These are phyloP conservation scores for Peromyscus nudipes DNA, from an alignment of 2,797 vertebrate genomes.

Conservation along the genomic window DNA sequence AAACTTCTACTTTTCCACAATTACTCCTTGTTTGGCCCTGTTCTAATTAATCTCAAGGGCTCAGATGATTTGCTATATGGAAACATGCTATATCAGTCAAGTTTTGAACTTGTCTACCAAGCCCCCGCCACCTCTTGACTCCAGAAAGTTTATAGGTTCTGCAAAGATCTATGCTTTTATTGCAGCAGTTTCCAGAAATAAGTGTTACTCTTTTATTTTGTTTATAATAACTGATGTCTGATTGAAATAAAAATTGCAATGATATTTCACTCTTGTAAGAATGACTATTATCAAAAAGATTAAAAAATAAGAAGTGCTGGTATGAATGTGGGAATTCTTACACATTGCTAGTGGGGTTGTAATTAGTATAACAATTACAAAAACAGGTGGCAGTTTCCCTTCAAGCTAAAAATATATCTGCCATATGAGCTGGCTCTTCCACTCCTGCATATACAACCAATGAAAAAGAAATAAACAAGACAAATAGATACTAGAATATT, in stretches of 20 bases:
- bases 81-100: not conserved
- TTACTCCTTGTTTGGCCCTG: not conserved
- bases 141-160: not conserved
- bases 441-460: not conserved
- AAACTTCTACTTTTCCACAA: not conserved
- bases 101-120: not conserved
- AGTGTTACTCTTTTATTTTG: not conserved
- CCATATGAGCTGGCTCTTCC: not conserved
- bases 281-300: not conserved
- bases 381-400: not conserved
- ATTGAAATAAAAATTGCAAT: not conserved
- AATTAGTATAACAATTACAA: not conserved
- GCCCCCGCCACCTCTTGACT: not conserved
- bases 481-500: not conserved
- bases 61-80: not conserved
- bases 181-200: not conserved
- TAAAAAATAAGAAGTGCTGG: not conserved
- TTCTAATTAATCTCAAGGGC: not conserved
- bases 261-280: not conserved
- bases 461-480: not conserved
- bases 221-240: not conserved
- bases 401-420: not conserved
- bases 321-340: not conserved
- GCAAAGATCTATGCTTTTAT: not conserved
- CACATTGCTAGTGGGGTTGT: not conserved